phyloP scores from a whole-genome alignment of 2,888 invertebrate species.

The Erynnis tages region DNA sequence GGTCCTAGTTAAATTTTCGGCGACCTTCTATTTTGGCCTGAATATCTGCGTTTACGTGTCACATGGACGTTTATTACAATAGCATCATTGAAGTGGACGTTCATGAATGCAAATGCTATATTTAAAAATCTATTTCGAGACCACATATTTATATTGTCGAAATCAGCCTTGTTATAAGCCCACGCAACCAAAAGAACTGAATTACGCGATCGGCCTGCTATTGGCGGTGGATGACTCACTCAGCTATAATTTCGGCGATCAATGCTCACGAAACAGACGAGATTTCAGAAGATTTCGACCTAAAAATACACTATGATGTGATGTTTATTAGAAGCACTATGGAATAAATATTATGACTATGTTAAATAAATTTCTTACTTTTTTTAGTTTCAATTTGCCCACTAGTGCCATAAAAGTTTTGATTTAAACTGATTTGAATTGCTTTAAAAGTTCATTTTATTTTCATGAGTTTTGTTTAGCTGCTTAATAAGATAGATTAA shows the following conservation, averaged over 20 bases:
- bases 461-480: no score
- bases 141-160: constrained; percentile 59
- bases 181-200: constrained; percentile 58
- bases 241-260: constrained; percentile 63
- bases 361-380: no score
- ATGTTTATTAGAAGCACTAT: not conserved
- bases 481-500: no score
- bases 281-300: constrained; percentile 43
- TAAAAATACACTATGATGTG: constrained; percentile 48
- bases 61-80: constrained; percentile 30
- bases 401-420: no score
- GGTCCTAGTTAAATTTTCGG: not conserved
- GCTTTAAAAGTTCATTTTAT: no score
- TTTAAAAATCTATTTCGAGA: constrained; percentile 58
- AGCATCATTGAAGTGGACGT: constrained; percentile 37
- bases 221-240: constrained; percentile 64
- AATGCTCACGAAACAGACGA: constrained; percentile 53
- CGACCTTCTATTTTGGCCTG: constrained; percentile 43
- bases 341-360: no score
- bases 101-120: constrained; percentile 48
- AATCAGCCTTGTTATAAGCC: constrained; percentile 74
- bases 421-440: no score
- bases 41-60: constrained; percentile 39
- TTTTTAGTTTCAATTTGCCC: no score
- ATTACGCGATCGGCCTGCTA: constrained; percentile 53